Conservation (phyloP, 2,888 invertebrate species). For the Drosophila cognata region DNA sequence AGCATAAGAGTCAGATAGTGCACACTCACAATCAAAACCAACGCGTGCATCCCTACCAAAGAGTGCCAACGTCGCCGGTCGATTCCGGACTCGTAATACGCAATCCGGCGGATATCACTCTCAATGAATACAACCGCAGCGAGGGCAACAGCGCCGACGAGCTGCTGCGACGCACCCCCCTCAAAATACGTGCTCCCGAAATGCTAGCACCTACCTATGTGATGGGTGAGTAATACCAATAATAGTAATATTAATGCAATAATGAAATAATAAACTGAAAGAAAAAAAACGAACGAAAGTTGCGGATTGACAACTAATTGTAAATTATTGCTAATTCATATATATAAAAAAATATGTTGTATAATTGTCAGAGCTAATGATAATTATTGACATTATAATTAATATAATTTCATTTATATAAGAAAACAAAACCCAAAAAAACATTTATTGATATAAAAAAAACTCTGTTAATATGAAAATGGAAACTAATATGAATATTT, state of each 20-base stretch:
- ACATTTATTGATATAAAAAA: background rate
- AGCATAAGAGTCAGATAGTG: constrained; percentile 62
- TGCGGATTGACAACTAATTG: background rate
- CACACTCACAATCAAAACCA: constrained; percentile 45
- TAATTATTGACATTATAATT: background rate
- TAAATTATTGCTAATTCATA: background rate
- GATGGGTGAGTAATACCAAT: constrained; percentile 60
- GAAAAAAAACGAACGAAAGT: background rate
- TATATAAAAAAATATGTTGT: background rate
- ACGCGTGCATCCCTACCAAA: constrained; percentile 73
- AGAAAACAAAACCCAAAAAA: too few relatives aligned
- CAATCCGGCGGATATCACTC: constrained; percentile 83
- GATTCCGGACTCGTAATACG: constrained; percentile 68
- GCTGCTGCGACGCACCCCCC: constrained; percentile 79
- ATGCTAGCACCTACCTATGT: constrained; percentile 70
- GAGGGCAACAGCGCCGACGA: constrained; percentile 78
- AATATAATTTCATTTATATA: background rate
- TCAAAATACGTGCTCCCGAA: constrained; percentile 81
- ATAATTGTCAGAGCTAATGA: background rate
- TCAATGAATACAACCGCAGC: constrained; percentile 84
- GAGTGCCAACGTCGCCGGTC: constrained; percentile 59
- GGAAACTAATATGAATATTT: background rate
- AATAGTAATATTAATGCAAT: background rate
- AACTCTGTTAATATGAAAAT: background rate
- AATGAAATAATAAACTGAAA: background rate